phyloP scores from a whole-genome alignment of 2,113 vertebrate species.

The Caretta caretta region DNA sequence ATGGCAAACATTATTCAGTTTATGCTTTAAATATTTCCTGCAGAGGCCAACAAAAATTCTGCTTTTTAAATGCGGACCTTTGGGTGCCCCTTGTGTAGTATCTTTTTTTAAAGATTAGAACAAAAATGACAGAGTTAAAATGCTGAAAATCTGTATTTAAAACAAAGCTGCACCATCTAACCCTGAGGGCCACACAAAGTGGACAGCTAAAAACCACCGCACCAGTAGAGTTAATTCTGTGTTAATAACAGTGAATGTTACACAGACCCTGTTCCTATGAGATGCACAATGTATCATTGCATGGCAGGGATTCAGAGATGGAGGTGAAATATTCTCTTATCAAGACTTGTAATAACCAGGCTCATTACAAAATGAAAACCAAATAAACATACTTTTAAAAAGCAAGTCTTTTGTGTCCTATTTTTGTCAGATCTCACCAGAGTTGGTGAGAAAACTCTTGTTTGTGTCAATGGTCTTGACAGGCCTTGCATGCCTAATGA shows the following conservation, averaged over 20 bases:
- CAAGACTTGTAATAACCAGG: not conserved
- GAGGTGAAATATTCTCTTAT: not conserved
- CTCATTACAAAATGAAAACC: not conserved
- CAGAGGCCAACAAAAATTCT: constrained; percentile 68
- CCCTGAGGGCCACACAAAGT: not conserved
- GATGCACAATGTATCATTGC: not conserved
- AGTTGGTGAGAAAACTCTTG: constrained; percentile 2
- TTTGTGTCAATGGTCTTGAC: constrained; percentile 54
- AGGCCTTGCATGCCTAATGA: constrained; percentile 62
- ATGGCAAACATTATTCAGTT: constrained; percentile 69
- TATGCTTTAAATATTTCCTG: constrained; percentile 68
- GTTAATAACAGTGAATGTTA: not conserved
- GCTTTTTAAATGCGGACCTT: constrained; percentile 18
- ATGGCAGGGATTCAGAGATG: not conserved
- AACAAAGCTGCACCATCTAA: constrained; percentile 38
- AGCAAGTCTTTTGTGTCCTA: constrained; percentile 21
- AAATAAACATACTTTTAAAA: not conserved
- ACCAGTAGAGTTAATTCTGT: not conserved
- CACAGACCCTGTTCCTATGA: not conserved
- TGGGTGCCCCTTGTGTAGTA: constrained; percentile 31
- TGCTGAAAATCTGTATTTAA: not conserved
- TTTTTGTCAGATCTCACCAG: constrained; percentile 53
- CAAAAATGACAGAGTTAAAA: constrained; percentile 35
- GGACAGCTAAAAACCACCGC: not conserved
- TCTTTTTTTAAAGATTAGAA: constrained; percentile 63